These are phyloP conservation scores for Enoplosus armatus DNA, from an alignment of 2,797 vertebrate species.

Conservation along the genomic window DNA sequence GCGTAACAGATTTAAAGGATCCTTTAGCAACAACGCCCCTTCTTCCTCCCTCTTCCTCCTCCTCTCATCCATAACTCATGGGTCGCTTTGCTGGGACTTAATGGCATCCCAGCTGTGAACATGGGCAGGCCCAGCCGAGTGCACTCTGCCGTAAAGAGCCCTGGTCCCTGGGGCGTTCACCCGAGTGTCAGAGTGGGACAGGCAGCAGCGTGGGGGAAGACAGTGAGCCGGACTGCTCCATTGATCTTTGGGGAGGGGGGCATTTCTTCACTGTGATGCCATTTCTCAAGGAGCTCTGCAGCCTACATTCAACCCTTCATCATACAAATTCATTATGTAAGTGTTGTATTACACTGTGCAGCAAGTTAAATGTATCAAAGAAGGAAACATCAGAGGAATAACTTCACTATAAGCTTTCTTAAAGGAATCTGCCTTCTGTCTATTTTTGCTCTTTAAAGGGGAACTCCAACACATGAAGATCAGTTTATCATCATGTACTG, in stretches of 20 bases:
- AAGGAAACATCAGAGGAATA: not conserved
- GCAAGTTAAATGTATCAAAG: not conserved
- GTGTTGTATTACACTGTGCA: not conserved
- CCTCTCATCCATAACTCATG: slow-evolving; percentile 60
- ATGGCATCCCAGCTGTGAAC: slow-evolving; percentile 77
- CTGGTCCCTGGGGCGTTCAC: slow-evolving; percentile 45
- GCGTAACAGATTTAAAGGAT: slow-evolving; percentile 35
- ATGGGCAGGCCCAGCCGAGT: slow-evolving; percentile 59
- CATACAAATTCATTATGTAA: not conserved
- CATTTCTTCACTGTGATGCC: slow-evolving; percentile 8
- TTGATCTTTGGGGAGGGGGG: slow-evolving; percentile 25
- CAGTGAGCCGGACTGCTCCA: slow-evolving; percentile 29
- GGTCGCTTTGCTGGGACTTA: slow-evolving; percentile 66
- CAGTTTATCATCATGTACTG: not conserved
- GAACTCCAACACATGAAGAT: not conserved
- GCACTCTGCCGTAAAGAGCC: slow-evolving; percentile 71
- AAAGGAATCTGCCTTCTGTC: not conserved
- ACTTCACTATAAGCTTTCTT: not conserved
- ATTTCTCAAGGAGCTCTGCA: slow-evolving; percentile 19
- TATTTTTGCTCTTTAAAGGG: slow-evolving; percentile 4
- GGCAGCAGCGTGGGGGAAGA: slow-evolving; percentile 38
- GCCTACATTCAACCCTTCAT: not conserved
- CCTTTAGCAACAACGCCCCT: slow-evolving; percentile 8
- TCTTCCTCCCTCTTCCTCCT: slow-evolving; percentile 4
- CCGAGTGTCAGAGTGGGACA: slow-evolving; percentile 51